Percentiles rank a stretch among this genome's conserved stretches.
Evolutionary conservation across 2,888 invertebrate genomes (phyloP).

Genomic region (Agonopterix heracliana): DNA sequence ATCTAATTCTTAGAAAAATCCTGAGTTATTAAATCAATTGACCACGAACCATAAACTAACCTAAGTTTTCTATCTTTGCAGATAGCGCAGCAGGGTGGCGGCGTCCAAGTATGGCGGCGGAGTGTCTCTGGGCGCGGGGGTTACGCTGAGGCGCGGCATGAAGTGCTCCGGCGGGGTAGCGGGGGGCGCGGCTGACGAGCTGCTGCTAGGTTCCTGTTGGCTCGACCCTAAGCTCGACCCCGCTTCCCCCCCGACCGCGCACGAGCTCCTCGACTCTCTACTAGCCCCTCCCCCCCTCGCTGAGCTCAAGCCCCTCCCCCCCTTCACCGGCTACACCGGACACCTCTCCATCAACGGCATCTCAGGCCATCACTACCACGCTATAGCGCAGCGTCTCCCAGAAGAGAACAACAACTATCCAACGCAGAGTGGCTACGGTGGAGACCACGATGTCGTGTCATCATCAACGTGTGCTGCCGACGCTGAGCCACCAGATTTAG

Average conservation of each 20-base stretch:
- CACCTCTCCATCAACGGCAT: conserved; percentile 92
- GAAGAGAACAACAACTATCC: conserved; percentile 84
- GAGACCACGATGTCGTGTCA: conserved; percentile 84
- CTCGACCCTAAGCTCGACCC: conserved; percentile 77
- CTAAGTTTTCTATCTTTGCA: conserved; percentile 37
- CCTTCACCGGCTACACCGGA: conserved; percentile 90
- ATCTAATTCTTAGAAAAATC: too few relatives aligned
- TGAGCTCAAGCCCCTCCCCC: conserved; percentile 88
- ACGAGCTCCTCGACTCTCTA: conserved; percentile 83
- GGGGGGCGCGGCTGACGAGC: conserved; percentile 79
- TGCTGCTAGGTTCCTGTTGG: conserved; percentile 85
- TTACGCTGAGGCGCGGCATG: conserved; percentile 67
- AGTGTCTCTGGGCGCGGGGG: conserved; percentile 55
- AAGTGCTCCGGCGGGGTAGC: conserved; percentile 78
- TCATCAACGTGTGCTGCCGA: conserved; percentile 83
- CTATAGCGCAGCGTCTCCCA: conserved; percentile 85
- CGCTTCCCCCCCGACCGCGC: conserved; percentile 60
- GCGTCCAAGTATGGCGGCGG: conserved; percentile 68
- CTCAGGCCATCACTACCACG: conserved; percentile 91
- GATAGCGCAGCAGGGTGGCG: conserved; percentile 70
- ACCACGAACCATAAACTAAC: too few relatives aligned
- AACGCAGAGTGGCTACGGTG: conserved; percentile 76
- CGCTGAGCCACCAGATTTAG: conserved; percentile 76
- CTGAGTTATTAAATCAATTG: too few relatives aligned
- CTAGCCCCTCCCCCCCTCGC: conserved; percentile 82